These are phyloP conservation scores for Hypomesus transpacificus DNA, from an alignment of 2,113 vertebrate species.

Conservation along the genomic window DNA sequence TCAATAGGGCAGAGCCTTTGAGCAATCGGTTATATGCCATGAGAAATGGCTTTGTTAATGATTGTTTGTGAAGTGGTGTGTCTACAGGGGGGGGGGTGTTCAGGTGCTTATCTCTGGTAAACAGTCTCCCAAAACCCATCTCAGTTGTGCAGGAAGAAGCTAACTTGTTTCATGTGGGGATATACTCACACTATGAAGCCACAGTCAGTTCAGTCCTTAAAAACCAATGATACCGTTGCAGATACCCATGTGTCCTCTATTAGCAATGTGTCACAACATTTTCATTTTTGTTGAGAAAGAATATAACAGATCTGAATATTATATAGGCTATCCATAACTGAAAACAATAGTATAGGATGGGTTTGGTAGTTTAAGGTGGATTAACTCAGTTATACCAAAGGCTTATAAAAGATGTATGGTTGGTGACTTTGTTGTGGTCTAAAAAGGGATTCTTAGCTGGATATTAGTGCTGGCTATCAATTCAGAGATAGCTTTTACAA, in stretches of 20 bases:
- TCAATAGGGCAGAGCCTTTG: conserved; percentile 31
- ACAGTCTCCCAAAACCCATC: conserved; percentile 48
- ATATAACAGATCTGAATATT: too few species aligned
- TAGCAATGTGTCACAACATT: too few species aligned
- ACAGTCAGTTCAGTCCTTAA: too few species aligned
- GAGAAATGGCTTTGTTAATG: conserved; percentile 62
- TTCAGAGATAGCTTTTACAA: not conserved
- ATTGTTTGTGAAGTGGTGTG: conserved; percentile 48
- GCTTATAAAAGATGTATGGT: not conserved
- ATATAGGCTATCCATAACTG: too few species aligned
- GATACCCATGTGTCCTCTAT: too few species aligned
- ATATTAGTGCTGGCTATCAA: not conserved
- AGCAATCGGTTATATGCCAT: conserved; percentile 50
- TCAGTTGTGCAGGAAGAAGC: conserved; percentile 38
- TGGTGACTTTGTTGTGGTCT: not conserved
- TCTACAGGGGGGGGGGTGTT: conserved; percentile 33
- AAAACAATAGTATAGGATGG: too few species aligned
- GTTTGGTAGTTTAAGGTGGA: too few species aligned
- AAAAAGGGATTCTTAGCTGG: not conserved
- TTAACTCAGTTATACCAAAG: too few species aligned
- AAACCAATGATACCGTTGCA: too few species aligned
- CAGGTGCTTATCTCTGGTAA: conserved; percentile 56
- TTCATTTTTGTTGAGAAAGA: too few species aligned
- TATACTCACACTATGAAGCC: conserved; percentile 25
- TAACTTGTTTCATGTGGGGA: conserved; percentile 42